Base-by-base conservation (phyloP, 2,113 vertebrate species). In the Macquaria ambigua region DNA sequence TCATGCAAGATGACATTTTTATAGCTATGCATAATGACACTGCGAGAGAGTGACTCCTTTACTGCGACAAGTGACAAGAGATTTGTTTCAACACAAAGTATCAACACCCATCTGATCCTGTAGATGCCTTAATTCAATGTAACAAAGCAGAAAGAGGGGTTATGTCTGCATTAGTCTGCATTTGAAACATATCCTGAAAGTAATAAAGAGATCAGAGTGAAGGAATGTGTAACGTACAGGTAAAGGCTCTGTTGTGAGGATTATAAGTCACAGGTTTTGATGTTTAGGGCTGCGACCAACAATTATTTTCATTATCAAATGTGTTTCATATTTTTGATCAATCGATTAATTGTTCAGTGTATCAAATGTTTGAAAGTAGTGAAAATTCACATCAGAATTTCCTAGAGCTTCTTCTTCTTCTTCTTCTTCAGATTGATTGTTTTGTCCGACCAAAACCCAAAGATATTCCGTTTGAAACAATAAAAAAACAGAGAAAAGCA, bases 1-100 rank as follows among this genome's bases (percentile, higher is more conserved):
- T 93, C 90, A 92, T 90, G 79, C 75, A 52, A 63, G 75, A 74
- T 84, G 90, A 88, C 91, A 82, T 82, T 91, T 94, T 91, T 94
- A 94, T 76, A 79, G 84, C 81, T 71, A 67, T 66, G 83, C 83
- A 90, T 91, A 89, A 93, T 88, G 84, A 76, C 52, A 46, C 79
- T 25, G 84, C 5, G 21, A 88, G 79, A 58, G 61, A 61, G 73
- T 41, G 75, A 89, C 78, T 84, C 79, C 79, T 83, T 89, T 73
- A 89, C 83, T 81, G 85, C 63, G 3, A 62, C 69, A 86, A 83
- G 73, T 85, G 89, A 93, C 87, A 23, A n/a, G 58, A 64, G 83
- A 87, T 91, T 89, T 86, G 86, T 87, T 86, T 86, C 76, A 63
- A 77, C 78, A 28, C 68, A 28, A 14, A 73, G 84, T 68, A 81